phyloP scores from a whole-genome alignment of 1,140 invertebrate species.

The Caenorhabditis tropicalis region DNA sequence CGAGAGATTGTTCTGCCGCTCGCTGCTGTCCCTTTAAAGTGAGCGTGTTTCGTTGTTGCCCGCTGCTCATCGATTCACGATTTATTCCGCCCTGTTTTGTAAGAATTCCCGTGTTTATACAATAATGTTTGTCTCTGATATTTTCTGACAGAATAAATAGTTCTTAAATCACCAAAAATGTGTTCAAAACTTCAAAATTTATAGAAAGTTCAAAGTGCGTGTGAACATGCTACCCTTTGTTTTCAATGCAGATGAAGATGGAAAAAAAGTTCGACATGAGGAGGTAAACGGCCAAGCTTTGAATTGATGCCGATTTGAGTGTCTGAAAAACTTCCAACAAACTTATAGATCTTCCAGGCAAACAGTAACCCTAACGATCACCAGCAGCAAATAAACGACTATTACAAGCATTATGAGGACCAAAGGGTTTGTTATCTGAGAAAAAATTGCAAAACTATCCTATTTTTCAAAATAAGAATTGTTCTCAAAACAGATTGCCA shows the following conservation, averaged over 20 bases:
- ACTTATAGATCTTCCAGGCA: neutral
- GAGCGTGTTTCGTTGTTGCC: neutral
- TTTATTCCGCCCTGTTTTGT: neutral
- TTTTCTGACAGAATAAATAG: too few species aligned
- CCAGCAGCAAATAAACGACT: neutral
- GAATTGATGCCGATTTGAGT: neutral
- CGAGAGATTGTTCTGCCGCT: neutral
- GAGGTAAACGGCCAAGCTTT: neutral
- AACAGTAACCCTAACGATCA: neutral
- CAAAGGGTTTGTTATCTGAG: constrained; percentile 10
- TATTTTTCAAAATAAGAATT: neutral
- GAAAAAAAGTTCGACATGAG: neutral
- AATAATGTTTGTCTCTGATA: too few species aligned
- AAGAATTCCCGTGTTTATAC: neutral
- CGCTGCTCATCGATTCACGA: neutral
- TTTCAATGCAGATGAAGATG: constrained; percentile 18
- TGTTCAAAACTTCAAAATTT: neutral
- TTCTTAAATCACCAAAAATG: too few species aligned
- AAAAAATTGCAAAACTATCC: neutral
- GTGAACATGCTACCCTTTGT: constrained; percentile 32
- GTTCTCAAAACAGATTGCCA: neutral
- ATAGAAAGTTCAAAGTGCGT: neutral
- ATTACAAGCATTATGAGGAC: constrained; percentile 26
- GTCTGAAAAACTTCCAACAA: neutral
- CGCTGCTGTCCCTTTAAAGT: constrained; percentile 15